Percentiles rank a stretch among this genome's conserved stretches.
These are phyloP conservation scores for Campoletis sonorensis DNA, from an alignment of 1,140 invertebrate genomes.

Conservation along the genomic window DNA sequence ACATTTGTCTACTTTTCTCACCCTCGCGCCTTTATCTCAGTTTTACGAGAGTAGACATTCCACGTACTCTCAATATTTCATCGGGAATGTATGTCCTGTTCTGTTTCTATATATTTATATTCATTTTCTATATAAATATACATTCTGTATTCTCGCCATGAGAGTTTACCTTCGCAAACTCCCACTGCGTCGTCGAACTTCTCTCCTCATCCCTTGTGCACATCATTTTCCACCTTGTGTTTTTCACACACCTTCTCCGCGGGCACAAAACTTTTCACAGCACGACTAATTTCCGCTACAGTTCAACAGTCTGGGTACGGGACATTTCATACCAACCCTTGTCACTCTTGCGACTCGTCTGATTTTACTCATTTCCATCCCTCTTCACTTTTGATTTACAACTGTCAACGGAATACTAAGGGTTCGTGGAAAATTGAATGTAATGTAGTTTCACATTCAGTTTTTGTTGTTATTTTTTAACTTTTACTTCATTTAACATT, in stretches of 20 bases:
- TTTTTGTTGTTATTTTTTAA: too few relatives aligned
- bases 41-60: slow-evolving; percentile 4
- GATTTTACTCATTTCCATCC: background rate
- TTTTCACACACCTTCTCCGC: background rate
- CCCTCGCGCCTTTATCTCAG: background rate
- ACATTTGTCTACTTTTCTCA: slow-evolving; percentile 16
- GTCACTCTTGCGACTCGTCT: background rate
- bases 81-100: background rate
- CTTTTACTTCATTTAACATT: too few relatives aligned
- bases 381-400: background rate
- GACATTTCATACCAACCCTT: background rate
- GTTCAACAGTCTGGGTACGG: background rate
- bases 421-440: too few relatives aligned
- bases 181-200: background rate
- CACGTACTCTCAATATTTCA: slow-evolving; percentile 43
- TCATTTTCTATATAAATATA: slow-evolving; percentile 1
- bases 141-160: background rate
- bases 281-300: slow-evolving; percentile 3
- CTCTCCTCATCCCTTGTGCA: background rate
- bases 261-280: background rate
- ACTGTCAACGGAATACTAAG: too few relatives aligned
- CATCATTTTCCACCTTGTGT: background rate
- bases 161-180: background rate
- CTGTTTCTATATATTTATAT: background rate
- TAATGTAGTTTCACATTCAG: too few relatives aligned